Evolutionary conservation across 2,797 vertebrate genomes (phyloP), one percentile per base, ranked within the genome.

Genomic region (Enteromius trimaculatus): DNA sequence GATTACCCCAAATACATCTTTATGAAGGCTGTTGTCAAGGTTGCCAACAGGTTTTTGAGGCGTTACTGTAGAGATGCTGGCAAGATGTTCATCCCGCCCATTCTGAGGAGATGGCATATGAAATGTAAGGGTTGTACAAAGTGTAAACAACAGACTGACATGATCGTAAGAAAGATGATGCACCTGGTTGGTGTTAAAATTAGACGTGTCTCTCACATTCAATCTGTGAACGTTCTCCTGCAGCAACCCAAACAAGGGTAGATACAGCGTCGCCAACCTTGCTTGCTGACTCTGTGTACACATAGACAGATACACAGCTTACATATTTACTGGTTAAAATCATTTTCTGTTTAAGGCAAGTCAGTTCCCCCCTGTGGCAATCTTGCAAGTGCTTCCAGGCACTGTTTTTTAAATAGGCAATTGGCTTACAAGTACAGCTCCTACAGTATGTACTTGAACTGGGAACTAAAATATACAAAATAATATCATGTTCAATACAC

Each of bases 191-290:
- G 91, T 92, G 1, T 94, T 93, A 88, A 96, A 95, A 0, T 94
- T 92, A 1, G 94, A 95, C 0, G 95, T 91, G 1, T 98, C 98
- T 89, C 95, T 96, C 81, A 96, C 95, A 64, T 97, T 96, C 72
- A 99, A 95, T 49, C 97, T 93, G 86, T 96, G 94, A 71, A 98
- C 97, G 0, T 99, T 99, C 89, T 99, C 97, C 90, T 96, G 96
- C n/a, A 99, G 95, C n/a, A 99, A 91, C 26, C 97, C 97, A 11
- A 99, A 98, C 80, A 98, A 89, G 0, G 98, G 98, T 83, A 99
- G 94, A 93, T 99, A 99, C 86, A 99, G 96, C 0, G 97, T 99
- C 81, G 96, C 96, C 69, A 99, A 96, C 87, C 98, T 94, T 37
- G 97, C 96, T 90, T 99, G 97, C 84, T 98, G 97, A 86, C 95